These are phyloP conservation scores for Cinara cedri DNA, from an alignment of 2,888 invertebrate genomes.

Conservation along the genomic window DNA sequence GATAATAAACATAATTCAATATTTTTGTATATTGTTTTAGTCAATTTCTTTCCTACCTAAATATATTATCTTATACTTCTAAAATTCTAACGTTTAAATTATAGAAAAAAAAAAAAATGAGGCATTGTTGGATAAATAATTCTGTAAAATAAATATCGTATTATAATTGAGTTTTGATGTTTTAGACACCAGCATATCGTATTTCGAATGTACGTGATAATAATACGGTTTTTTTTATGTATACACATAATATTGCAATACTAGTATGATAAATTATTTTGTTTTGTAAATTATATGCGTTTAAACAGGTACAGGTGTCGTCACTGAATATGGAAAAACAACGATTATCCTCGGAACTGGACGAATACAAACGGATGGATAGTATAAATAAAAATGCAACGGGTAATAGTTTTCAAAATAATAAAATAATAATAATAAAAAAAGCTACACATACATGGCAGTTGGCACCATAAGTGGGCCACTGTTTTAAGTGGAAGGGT, in stretches of 20 bases:
- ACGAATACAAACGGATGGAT: slow-evolving; percentile 15
- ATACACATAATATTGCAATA: neutral
- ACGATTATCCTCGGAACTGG: slow-evolving; percentile 15
- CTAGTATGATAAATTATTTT: neutral
- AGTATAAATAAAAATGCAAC: slow-evolving; percentile 8
- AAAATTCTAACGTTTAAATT: neutral
- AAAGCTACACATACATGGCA: too few species aligned
- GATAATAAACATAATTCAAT: slow-evolving; percentile 9
- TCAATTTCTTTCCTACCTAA: neutral
- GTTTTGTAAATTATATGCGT: neutral
- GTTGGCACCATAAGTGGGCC: too few species aligned
- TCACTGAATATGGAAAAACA: slow-evolving; percentile 39
- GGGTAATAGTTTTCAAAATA: slow-evolving; percentile 6
- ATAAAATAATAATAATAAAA: too few species aligned
- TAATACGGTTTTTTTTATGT: neutral
- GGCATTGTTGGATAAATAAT: neutral
- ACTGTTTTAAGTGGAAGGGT: too few species aligned
- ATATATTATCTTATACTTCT: neutral
- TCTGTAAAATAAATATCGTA: too few species aligned
- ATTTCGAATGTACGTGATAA: too few species aligned
- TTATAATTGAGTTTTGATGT: too few species aligned
- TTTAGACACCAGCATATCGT: too few species aligned
- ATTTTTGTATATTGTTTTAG: neutral
- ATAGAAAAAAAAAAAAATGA: neutral
- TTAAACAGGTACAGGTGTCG: slow-evolving; percentile 30